Evolutionary conservation across 2,888 invertebrate genomes (phyloP), one percentile per base, ranked within the genome.

Genomic region (Noctua comes): DNA sequence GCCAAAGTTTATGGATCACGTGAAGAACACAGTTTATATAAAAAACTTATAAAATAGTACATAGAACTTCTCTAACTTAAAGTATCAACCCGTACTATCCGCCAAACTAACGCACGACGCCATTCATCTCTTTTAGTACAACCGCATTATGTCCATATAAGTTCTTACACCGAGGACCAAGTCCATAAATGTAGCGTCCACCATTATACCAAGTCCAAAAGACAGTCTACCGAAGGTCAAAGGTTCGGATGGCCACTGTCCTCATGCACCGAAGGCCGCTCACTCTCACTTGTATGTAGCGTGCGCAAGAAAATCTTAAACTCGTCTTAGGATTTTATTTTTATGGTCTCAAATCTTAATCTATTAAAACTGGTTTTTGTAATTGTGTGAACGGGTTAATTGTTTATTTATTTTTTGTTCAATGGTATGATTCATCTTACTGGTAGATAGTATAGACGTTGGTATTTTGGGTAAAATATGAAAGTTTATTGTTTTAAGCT

Each of bases 261-360:
- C 86, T 92, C 90, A 89, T 85, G 66, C 79, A 69, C 21, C 79
- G 87, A 91, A 91, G 90, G 92, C 90, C 86, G 76, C 62, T 86
- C 88, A 91, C 89, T 92, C 89, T 92, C 89, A 89, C 91, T 87
- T 54, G 59, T 11, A n/a, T 10, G 85, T 91, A 92, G 73, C 10
- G 89, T 83, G 54, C n/a, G 88, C 88, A 91, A 83, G 88, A 89
- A 80, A 72, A 54, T 4, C n/a, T 2, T 31, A 18, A 76, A 82
- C 48, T 43, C 1, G 24, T 40, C 13, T 73, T 0, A 16, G 16
- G 16, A 24, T 10, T 51, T 46, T 64, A 2, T 36, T 43, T 64
- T 57, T 46, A 51, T 59, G 64, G 24, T 51, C 27, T 43, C 16
- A n/a, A 54, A 71, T 13, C 3, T 68, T 11, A 43, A 73, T 68